These are phyloP conservation scores for Tupaia tana DNA, from an alignment of 2,113 vertebrate species.

Conservation along the genomic window DNA sequence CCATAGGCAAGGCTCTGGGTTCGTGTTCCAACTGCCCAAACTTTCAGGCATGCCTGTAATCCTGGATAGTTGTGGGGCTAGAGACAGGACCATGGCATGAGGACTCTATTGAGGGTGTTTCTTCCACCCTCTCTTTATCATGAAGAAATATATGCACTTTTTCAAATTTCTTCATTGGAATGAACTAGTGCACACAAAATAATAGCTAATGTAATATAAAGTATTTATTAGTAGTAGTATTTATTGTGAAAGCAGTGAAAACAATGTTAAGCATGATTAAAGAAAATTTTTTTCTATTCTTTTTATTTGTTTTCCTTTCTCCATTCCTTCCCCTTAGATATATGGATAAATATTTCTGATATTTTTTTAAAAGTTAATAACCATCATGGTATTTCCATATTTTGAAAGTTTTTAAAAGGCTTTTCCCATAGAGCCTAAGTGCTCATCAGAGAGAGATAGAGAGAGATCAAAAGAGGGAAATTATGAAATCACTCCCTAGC, in stretches of 20 bases:
- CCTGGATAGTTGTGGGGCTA: too few relatives aligned
- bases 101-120: too few relatives aligned
- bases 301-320: not conserved
- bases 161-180: not conserved
- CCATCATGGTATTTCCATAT: not conserved
- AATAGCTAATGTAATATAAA: not conserved
- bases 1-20: too few relatives aligned
- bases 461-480: too few relatives aligned
- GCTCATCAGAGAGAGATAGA: too few relatives aligned
- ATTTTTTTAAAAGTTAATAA: not conserved
- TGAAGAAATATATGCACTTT: too few relatives aligned
- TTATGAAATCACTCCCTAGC: too few relatives aligned
- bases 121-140: too few relatives aligned
- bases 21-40: too few relatives aligned
- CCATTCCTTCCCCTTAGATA: not conserved
- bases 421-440: too few relatives aligned
- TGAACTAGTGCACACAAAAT: conserved; percentile 4
- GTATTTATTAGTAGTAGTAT: not conserved
- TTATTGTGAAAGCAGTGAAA: not conserved
- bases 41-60: too few relatives aligned
- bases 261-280: not conserved
- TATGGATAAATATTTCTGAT: not conserved
- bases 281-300: not conserved
- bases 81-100: too few relatives aligned
- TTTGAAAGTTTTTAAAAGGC: not conserved